Conservation (phyloP, 2,797 vertebrate genomes). For the Hybognathus amarus region DNA sequence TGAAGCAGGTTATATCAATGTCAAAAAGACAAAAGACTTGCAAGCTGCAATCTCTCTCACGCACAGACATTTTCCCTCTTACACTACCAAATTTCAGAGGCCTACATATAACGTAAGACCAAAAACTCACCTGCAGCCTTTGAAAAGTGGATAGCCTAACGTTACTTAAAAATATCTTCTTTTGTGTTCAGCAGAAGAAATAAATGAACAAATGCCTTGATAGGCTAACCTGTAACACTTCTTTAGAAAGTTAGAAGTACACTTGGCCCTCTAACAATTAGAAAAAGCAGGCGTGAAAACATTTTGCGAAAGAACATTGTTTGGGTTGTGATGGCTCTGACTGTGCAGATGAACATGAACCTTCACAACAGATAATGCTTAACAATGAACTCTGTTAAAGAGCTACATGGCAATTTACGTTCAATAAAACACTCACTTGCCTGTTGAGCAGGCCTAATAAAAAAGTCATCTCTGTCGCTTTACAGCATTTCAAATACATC, state of each 20-base stretch:
- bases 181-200: no score
- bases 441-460: not conserved
- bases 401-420: not conserved
- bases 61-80: not conserved
- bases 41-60: not conserved
- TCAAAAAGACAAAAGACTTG: slow-evolving; percentile 57
- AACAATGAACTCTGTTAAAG: not conserved
- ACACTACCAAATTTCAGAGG: not conserved
- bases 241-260: no score
- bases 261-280: no score
- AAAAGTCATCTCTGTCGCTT: not conserved
- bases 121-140: not conserved
- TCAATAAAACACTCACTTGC: not conserved
- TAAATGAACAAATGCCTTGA: not conserved
- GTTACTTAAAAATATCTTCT: no score
- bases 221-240: no score
- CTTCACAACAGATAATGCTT: not conserved
- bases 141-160: not conserved
- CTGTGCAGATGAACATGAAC: no score
- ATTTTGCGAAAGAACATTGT: no score
- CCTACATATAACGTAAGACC: not conserved
- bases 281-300: no score
- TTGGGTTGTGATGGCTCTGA: no score
- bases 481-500: not conserved
- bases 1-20: slow-evolving; percentile 63